Base-by-base conservation (phyloP, 2,888 invertebrate genomes). In the Smittia sp. region DNA sequence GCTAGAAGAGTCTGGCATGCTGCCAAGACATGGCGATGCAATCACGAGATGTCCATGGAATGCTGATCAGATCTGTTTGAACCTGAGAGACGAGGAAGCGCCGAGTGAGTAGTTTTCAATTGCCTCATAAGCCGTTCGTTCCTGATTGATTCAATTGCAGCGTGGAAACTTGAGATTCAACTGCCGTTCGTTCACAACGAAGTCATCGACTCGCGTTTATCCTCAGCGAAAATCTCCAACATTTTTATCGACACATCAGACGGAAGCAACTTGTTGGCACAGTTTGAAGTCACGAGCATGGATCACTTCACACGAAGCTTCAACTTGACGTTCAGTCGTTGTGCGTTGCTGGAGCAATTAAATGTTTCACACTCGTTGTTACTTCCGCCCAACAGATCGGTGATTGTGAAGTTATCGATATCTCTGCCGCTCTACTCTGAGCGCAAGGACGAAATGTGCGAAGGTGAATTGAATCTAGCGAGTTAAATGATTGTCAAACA, bases 81-180 rank as follows among this genome's bases (percentile, higher is more conserved):
- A 80, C 76, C 75, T 81, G 65, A 74, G 79, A 20, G 77, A 79
- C 15, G 76, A 79, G 20, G 76, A 77, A 72, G 76, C 77, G 0
- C 79, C 80, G 76, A 80, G 80, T 79, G 74, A 75, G 22, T 58
- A 58, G 2, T 15, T 46, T 3, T 11, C 46, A 11, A 46, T 13
- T 46, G 67, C 54, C 63, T 74, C 66, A 9, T 63, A 22, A 63
- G 18, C n/a, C 24, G 63, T 18, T 39, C 22, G 15, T 65, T n/a
- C 24, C n/a, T n/a, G n/a, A n/a, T n/a, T n/a, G n/a, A 46, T 46
- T 46, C 15, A 46, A 22, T 27, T 39, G 13, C 41, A 72, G 72
- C 72, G 9, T 62, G 39, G 58, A 72, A 24, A 41, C 62, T 72
- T 2, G 38, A 58, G 11, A 15, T 72, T n/a, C 32, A 25, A 22